Evolutionary conservation across 2,797 vertebrate genomes (phyloP).

Genomic region (Malurus leucopterus): DNA sequence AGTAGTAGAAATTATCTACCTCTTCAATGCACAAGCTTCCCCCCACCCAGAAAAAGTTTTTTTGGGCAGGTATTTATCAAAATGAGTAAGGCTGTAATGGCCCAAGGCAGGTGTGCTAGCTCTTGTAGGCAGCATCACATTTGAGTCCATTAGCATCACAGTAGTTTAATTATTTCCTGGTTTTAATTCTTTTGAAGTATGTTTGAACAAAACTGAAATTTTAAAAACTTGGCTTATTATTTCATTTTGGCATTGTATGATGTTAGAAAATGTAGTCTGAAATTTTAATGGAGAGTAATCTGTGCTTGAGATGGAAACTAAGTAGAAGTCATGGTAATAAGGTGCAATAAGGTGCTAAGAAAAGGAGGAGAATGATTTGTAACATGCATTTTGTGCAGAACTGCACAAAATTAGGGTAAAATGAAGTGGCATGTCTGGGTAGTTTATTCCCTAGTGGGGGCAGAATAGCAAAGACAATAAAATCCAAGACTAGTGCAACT

Average conservation of each 20-base stretch:
- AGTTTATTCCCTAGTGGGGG: background rate
- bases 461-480: slow-evolving; percentile 16
- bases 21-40: background rate
- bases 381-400: background rate
- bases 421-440: background rate
- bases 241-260: too few species aligned
- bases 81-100: accelerated
- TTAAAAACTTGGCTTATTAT: background rate
- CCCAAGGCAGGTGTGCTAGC: background rate
- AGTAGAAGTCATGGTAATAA: background rate
- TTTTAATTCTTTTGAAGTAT: background rate
- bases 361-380: background rate
- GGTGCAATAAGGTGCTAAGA: background rate
- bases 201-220: background rate
- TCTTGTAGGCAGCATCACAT: background rate
- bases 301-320: background rate
- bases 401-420: background rate
- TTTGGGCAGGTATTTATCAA: background rate
- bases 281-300: background rate
- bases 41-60: accelerated
- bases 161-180: background rate
- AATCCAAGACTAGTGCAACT: background rate
- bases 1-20: background rate
- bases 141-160: background rate
- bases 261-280: background rate